phyloP scores from a whole-genome alignment of 2,888 invertebrate genomes.

The Oscheius sp. region DNA sequence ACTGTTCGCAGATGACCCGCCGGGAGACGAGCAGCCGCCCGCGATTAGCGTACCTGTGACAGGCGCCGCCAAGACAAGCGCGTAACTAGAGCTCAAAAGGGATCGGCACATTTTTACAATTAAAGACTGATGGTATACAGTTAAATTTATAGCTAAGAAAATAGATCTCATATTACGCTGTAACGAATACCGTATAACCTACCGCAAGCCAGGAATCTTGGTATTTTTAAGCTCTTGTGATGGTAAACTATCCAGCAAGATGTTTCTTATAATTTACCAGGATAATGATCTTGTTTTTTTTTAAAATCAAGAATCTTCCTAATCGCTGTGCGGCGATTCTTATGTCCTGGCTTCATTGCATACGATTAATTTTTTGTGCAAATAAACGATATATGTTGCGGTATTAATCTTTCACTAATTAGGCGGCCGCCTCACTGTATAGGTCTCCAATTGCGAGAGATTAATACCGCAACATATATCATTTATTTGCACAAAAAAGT shows the following conservation, averaged over 20 bases:
- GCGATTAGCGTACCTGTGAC: constrained; percentile 31
- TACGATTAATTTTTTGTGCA: background rate
- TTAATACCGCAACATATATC: background rate
- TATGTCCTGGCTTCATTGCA: too few species aligned
- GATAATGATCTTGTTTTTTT: too few species aligned
- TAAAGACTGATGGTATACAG: too few species aligned
- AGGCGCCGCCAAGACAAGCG: constrained; percentile 13
- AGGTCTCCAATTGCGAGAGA: background rate
- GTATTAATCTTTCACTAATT: background rate
- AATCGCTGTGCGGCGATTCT: too few species aligned
- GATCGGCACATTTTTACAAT: background rate
- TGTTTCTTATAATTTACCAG: too few species aligned
- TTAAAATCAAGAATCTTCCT: too few species aligned
- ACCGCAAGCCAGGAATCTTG: too few species aligned
- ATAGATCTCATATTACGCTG: too few species aligned
- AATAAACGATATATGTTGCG: background rate
- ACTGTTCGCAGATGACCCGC: constrained; percentile 26
- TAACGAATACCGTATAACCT: too few species aligned
- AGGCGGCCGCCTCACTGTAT: constrained; percentile 18
- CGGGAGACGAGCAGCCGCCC: constrained; percentile 17
- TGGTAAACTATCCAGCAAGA: too few species aligned
- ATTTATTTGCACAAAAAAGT: background rate
- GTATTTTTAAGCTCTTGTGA: too few species aligned
- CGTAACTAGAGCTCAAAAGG: constrained; percentile 10
- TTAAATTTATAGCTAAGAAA: too few species aligned